Evolutionary conservation across 2,797 vertebrate genomes (phyloP), one percentile per base, ranked within the genome.

Genomic region (Bryconaethiops microstoma): DNA sequence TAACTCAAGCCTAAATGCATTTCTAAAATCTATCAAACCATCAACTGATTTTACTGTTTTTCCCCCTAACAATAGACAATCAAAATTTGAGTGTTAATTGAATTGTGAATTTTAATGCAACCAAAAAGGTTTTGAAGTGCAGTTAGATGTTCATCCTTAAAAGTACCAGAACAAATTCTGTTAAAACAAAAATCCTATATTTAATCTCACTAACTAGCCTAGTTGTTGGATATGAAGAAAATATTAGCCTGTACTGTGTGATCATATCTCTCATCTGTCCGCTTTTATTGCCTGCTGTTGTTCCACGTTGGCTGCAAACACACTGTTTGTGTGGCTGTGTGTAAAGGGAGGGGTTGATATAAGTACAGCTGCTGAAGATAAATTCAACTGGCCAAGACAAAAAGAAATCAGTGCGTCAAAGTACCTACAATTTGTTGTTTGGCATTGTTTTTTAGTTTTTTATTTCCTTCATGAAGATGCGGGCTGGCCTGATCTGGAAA

Each of bases 271-370:
- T 75, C 55, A 52, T 50, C 67, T 59, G 76, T 50, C 59, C 48
- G 35, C 55, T 45, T 72, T 84, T 86, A 71, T 67, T 75, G 60
- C 55, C 19, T 70, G 54, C 35, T 74, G 54, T 59, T 76, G 60
- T 70, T 77, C 19, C 19, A 78, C 7, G 50, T 74, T 23, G 25
- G 68, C 17, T 64, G 54, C 68, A 79, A 54, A 55, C 83, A 82
- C 67, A 59, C n/a, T 50, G 29, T 3, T 9, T 16, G 39, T 57
- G 42, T 69, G 48, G 71, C n/a, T 82, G 73, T 84, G 62, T 76
- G 80, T 81, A 65, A 84, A 79, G 84, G 87, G 86, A 85, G 88
- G 84, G 81, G 85, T 79, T 85, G 88, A 74, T 83, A 90, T 89
- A 90, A 16, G 72, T 68, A 21, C 65, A 45, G 19, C 87, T 89